Base-by-base conservation (phyloP, 1,140 invertebrate genomes). In the Listronotus oregonensis region DNA sequence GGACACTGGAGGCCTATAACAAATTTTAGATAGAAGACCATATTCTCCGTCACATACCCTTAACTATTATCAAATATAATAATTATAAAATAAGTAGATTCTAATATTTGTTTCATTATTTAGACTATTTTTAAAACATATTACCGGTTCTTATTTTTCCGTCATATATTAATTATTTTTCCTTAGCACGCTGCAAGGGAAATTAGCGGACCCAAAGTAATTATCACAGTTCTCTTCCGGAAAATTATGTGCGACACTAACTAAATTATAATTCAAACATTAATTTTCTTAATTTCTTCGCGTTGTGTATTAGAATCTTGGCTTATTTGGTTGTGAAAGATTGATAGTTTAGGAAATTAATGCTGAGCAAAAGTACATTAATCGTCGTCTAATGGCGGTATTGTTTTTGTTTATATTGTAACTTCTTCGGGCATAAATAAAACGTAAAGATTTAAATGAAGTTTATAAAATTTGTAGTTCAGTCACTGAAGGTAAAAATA, bases 191-290 rank as follows among this genome's bases (percentile, higher is more conserved):
- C 37, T 51, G 59, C 59, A 61, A 59, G 21, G 47, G 21, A 59
- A 59, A 61, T 61, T 61, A 51, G 59, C 37, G 37, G 49, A 51
- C 32, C 32, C 47, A 6, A 47, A 59, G 47, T 61, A 61, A 61
- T 61, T 61, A 61, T 51, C 59, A 61, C 59, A 37, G 54, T 44
- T 57, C 54, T 57, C 54, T 57, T 57, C 54, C 40, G 54, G 54
- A 57, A 57, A 57, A 57, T 57, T 57, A 57, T 57, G 39, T 44
- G 54, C 39, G 54, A 57, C 54, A 57, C 59, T 61, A 52, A 61
- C 59, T 61, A 61, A 61, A 61, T 61, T 61, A 61, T 61, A 61
- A 61, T 61, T 61, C 32, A 50, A 61, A 61, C 59, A 61, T 61
- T 61, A 61, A 61, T 61, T 61, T 61, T 61, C 59, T 61, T 61